Conservation (phyloP, 2,888 invertebrate species). For the Xestoiulus laeticollis region DNA sequence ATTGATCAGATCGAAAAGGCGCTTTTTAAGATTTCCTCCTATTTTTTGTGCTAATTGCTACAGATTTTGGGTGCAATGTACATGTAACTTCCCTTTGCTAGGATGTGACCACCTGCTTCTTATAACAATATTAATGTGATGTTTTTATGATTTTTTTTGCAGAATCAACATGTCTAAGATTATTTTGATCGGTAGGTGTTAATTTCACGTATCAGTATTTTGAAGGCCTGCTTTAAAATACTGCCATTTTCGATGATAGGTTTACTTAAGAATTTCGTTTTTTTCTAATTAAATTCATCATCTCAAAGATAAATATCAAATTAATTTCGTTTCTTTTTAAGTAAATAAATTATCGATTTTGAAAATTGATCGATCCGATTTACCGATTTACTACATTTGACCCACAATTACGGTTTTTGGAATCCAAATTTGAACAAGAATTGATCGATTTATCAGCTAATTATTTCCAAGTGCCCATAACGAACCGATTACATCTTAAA, state of each 20-base stretch:
- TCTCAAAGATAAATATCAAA: not conserved
- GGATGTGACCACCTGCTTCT: not conserved
- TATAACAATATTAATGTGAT: not conserved
- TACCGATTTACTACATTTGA: not conserved
- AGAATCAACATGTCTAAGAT: slow-evolving; percentile 36
- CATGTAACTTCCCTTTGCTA: not conserved
- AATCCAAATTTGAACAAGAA: not conserved
- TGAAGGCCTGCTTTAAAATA: not conserved
- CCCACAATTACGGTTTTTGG: not conserved
- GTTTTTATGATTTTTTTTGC: not conserved
- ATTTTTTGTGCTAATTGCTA: not conserved
- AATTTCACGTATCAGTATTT: not conserved
- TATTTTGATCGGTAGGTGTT: slow-evolving; percentile 36
- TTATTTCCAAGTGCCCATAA: slow-evolving; percentile 1
- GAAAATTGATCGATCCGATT: not conserved
- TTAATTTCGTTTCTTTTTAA: not conserved
- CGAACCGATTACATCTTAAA: not conserved
- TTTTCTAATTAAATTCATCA: not conserved
- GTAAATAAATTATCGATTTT: not conserved
- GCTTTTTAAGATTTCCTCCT: not conserved
- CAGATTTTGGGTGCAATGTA: not conserved
- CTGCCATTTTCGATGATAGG: not conserved
- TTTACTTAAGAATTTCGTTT: not conserved
- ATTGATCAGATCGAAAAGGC: not conserved
- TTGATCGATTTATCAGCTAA: not conserved